A percentile compares a stretch with the other conserved stretches of the same genome.
Evolutionary conservation across 2,888 invertebrate genomes (phyloP).

Genomic region (Hyposoter dolosus): DNA sequence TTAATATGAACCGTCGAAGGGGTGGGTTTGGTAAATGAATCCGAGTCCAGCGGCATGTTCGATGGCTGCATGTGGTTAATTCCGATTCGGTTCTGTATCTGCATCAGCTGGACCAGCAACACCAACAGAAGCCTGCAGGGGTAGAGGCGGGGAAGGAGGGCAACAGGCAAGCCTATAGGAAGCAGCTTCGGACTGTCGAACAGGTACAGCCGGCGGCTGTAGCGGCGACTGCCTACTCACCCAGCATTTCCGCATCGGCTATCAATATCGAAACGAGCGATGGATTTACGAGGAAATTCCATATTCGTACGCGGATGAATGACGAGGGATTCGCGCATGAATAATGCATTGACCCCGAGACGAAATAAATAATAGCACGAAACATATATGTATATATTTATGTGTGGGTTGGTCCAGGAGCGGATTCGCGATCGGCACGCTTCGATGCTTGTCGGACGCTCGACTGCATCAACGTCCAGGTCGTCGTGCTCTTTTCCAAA

Average conservation of each 20-base stretch:
- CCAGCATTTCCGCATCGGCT: conserved; percentile 72
- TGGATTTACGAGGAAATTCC: conserved; percentile 76
- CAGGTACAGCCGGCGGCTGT: conserved; percentile 65
- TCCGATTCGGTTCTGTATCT: conserved; percentile 65
- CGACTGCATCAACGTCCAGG: conserved; percentile 58
- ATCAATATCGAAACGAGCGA: conserved; percentile 74
- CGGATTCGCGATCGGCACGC: conserved; percentile 61
- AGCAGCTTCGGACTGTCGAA: conserved; percentile 67
- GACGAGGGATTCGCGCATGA: conserved; percentile 78
- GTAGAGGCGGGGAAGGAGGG: conserved; percentile 47
- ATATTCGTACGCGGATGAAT: conserved; percentile 76
- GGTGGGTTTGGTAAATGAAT: conserved; percentile 59
- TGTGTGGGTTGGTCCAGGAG: conserved; percentile 66
- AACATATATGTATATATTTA: conserved; percentile 55
- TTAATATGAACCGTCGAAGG: conserved; percentile 31
- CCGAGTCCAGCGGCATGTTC: conserved; percentile 63
- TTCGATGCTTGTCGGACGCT: conserved; percentile 66
- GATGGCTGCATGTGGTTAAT: conserved; percentile 66
- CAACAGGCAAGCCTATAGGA: conserved; percentile 49
- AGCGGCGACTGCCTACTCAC: conserved; percentile 67
- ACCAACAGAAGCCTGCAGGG: conserved; percentile 61
- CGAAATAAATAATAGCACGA: conserved; percentile 77
- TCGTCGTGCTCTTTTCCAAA: conserved; percentile 61
- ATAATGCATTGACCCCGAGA: conserved; percentile 78
- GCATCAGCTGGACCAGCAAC: conserved; percentile 67